Percentiles rank a stretch among this genome's conserved stretches.
phyloP scores from a whole-genome alignment of 2,113 vertebrate genomes.

The Perca flavescens region DNA sequence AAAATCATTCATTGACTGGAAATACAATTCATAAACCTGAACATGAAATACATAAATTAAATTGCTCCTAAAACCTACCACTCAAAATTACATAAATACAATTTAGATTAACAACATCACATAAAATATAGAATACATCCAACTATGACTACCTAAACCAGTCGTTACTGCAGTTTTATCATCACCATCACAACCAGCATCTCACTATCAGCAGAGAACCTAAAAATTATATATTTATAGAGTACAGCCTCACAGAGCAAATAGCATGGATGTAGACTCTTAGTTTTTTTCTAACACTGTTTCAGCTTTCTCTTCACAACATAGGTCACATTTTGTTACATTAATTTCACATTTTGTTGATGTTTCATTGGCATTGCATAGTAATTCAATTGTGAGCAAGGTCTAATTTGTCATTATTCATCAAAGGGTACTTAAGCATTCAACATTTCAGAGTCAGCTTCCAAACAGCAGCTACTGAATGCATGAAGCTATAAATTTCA shows the following conservation, averaged over 20 bases:
- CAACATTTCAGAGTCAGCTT: too few relatives aligned
- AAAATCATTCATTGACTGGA: slow-evolving; percentile 9
- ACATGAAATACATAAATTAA: background rate
- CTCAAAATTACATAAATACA: background rate
- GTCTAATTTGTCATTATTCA: background rate
- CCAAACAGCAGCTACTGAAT: too few relatives aligned
- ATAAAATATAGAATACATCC: slow-evolving; percentile 4
- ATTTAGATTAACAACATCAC: background rate
- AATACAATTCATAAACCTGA: slow-evolving; percentile 15
- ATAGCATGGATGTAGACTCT: too few relatives aligned
- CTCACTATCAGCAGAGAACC: background rate
- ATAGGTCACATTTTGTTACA: background rate
- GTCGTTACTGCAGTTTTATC: slow-evolving; percentile 3
- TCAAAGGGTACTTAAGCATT: too few relatives aligned
- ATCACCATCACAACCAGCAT: background rate
- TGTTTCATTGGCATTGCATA: background rate
- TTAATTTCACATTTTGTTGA: too few relatives aligned
- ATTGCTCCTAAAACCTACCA: background rate
- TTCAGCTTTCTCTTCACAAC: too few relatives aligned
- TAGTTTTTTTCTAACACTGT: too few relatives aligned
- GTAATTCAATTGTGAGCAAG: background rate
- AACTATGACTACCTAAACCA: background rate
- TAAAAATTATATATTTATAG: background rate
- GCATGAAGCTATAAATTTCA: background rate
- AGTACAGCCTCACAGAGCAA: too few relatives aligned